Evolutionary conservation across 2,113 vertebrate species (phyloP).

Genomic region (Alexandromys fortis): DNA sequence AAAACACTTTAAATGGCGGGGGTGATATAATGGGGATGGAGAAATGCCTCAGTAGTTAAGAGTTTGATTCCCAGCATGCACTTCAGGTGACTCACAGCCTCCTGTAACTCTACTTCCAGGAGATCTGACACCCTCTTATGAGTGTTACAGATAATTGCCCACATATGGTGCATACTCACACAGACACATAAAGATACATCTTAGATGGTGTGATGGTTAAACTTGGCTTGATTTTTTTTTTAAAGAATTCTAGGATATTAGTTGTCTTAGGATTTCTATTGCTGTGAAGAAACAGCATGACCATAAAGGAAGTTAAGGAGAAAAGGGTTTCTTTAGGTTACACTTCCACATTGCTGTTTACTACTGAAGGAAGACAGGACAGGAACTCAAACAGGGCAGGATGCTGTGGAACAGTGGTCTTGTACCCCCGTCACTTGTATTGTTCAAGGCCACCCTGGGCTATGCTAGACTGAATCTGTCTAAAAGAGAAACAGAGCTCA

Average conservation of each 20-base stretch:
- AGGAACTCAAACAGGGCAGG: background rate
- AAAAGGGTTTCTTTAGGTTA: background rate
- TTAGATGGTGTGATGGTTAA: background rate
- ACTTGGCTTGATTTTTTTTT: background rate
- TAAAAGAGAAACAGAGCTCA: no score
- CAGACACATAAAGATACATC: background rate
- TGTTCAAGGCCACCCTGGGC: no score
- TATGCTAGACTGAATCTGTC: no score
- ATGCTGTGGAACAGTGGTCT: no score
- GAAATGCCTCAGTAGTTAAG: background rate
- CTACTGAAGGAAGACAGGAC: background rate
- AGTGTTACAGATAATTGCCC: background rate
- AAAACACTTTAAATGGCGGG: background rate
- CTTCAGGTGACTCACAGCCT: background rate
- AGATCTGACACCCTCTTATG: background rate
- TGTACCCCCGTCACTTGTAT: no score
- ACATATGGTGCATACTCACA: background rate
- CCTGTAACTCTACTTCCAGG: background rate
- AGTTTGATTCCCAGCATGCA: background rate
- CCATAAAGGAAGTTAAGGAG: background rate
- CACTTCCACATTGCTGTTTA: background rate
- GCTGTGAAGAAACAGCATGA: background rate
- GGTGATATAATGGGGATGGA: background rate
- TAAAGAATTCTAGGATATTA: background rate
- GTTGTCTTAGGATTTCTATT: background rate